Evolutionary conservation across 1,140 invertebrate genomes (phyloP).

Genomic region (Drosophila sp.): DNA sequence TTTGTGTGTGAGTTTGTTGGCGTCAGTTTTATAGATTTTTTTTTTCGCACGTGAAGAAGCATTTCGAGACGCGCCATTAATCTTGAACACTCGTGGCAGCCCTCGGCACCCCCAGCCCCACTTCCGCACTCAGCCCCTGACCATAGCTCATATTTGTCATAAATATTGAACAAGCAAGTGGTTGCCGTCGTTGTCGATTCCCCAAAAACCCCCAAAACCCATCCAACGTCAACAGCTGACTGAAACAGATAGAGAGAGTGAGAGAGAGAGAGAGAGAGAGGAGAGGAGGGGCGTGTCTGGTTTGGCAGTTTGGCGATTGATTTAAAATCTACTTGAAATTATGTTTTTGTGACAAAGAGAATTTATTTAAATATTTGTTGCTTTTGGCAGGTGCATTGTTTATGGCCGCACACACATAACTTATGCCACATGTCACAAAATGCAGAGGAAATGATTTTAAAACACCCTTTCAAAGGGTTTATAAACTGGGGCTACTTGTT

Average conservation of each 20-base stretch:
- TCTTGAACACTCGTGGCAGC: constrained; percentile 50
- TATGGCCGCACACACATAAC: constrained; percentile 44
- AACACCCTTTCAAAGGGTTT: too few species aligned
- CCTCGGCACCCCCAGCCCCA: constrained; percentile 27
- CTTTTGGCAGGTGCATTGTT: constrained; percentile 61
- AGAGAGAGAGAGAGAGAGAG: background rate
- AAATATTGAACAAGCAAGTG: constrained; percentile 70
- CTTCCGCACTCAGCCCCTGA: background rate
- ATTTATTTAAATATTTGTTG: constrained; percentile 63
- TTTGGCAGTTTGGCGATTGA: constrained; percentile 55
- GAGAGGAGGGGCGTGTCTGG: constrained; percentile 32
- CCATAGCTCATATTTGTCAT: constrained; percentile 55
- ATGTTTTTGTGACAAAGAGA: constrained; percentile 60
- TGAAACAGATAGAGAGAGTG: background rate
- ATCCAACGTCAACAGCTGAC: constrained; percentile 23
- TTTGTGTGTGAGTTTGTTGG: constrained; percentile 17
- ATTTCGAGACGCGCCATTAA: constrained; percentile 64
- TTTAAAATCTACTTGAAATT: constrained; percentile 72
- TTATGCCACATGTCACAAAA: constrained; percentile 37
- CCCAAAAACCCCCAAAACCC: background rate
- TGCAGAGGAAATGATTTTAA: too few species aligned
- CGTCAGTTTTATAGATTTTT: constrained; percentile 61
- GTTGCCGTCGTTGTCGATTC: constrained; percentile 11
- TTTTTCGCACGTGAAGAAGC: constrained; percentile 60
- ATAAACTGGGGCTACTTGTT: too few species aligned